Evolutionary conservation across 2,888 invertebrate genomes (phyloP), one percentile per base, ranked within the genome.

Genomic region (Brachylomia viminalis): DNA sequence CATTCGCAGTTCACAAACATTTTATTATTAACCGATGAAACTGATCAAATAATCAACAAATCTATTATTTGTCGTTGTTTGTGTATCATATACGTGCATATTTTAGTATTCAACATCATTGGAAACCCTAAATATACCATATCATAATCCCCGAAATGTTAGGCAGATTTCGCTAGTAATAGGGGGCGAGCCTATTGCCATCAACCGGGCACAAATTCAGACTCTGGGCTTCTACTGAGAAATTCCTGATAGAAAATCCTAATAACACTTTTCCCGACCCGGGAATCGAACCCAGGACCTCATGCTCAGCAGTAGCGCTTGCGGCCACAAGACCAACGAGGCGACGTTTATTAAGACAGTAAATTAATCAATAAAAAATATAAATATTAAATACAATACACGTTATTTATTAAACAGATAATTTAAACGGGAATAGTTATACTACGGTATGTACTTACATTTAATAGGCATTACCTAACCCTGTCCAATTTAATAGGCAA

Each of bases 1-100:
- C 67, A 64, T 47, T 75, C 56, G 20, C 56, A 38, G 30, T 42
- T 38, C 47, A 30, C 27, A 64, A 47, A 42, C 10, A 52, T 76
- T 76, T 82, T 52, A 58, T 38, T 76, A 82, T 82, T 58, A 58
- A 56, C 52, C 59, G 45, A 75, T 47, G 77, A 81, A 81, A 75
- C 52, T 30, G 75, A 75, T 54, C 52, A 73, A 80, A 61, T 66
- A 45, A 27, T 80, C 72, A 56, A 67, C 66, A 33, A 49, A 75
- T 62, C 13, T 52, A 45, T 62, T 47, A 81, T 62, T 75, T 49
- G 49, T 10, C n/a, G 10, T 42, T 38, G n/a, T 54, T 30, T 54
- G n/a, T 47, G 45, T 8, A 61, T 27, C 47, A 61, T 62, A 47
- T 10, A 61, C 3, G 5, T 2, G 4, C 7, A 23, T 33, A 27